Base-by-base conservation (phyloP, 2,888 invertebrate species). In the Eupithecia vulgata region DNA sequence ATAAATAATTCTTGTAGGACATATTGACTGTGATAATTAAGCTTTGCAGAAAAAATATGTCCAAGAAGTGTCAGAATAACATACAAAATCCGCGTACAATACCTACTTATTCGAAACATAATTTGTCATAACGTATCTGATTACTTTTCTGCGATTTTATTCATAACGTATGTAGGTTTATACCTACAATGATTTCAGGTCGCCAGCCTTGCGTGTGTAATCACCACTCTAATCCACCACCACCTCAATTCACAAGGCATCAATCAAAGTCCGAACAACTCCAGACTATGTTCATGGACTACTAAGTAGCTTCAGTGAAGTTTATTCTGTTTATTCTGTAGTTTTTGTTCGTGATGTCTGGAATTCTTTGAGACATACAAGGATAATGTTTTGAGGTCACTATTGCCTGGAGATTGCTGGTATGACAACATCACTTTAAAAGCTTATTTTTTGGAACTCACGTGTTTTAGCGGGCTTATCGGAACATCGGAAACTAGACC, bases 211-310 rank as follows among this genome's bases (percentile, higher is more conserved):
- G 69, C 61, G 62, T 61, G 34, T 62, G 69, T 61, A 42, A 69
- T 69, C 34, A 69, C 45, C 37, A 15, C 40, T 25, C 59, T 30
- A 21, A n/a, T 25, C 6, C 10, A 68, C n/a, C n/a, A n/a, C 35
- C 65, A 65, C 65, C 40, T 65, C 65, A 37, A 15, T 65, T 13
- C 40, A 21, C 37, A 59, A 65, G 57, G 12, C 64, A 74, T 74
- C 70, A 52, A 67, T 74, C 67, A 68, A 66, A 65, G 48, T 67
- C 57, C 21, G 70, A 68, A 67, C 37, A 57, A 37, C 30, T 13
- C 21, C 25, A 21, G 68, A 15, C 13, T 42, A 42, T 13, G 40
- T 64, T 64, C 62, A 37, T 64, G 10, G 65, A 65, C 40, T 65
- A 37, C 17, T 37, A 37, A 64, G 12, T n/a, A n/a, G 37, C 37